phyloP scores from a whole-genome alignment of 2,797 vertebrate species.

The Amblyopsis hoosieri region DNA sequence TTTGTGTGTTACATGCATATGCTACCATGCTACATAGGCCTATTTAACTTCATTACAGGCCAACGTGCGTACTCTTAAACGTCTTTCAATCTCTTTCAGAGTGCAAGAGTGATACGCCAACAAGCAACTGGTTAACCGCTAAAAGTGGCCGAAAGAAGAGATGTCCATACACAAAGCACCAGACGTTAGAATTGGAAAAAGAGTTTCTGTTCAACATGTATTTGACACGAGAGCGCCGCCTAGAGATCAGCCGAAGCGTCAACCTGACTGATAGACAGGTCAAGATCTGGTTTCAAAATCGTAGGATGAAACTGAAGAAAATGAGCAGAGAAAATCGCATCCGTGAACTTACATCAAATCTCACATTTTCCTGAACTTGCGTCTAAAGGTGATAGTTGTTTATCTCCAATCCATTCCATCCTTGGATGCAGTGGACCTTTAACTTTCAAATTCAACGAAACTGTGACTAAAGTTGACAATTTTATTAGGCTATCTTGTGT shows the following conservation, averaged over 20 bases:
- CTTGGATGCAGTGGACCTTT: slow-evolving; percentile 62
- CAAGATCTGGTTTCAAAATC: slow-evolving; percentile 99
- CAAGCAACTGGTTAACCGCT: slow-evolving; percentile 98
- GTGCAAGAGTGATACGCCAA: slow-evolving; percentile 89
- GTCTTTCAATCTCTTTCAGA: slow-evolving; percentile 73
- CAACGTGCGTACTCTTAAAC: too few relatives aligned
- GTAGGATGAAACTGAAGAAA: slow-evolving; percentile 99
- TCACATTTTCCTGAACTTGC: slow-evolving; percentile 94
- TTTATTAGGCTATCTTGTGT: slow-evolving; percentile 59
- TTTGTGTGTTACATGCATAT: too few relatives aligned
- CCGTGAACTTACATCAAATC: slow-evolving; percentile 98
- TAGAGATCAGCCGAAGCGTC: slow-evolving; percentile 99
- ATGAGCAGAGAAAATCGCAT: slow-evolving; percentile 99
- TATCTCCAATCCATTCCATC: slow-evolving; percentile 30
- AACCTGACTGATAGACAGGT: slow-evolving; percentile 99
- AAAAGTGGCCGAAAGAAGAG: slow-evolving; percentile 99
- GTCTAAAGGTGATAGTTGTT: slow-evolving; percentile 31
- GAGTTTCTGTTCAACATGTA: slow-evolving; percentile 99
- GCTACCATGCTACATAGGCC: too few relatives aligned
- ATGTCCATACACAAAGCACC: slow-evolving; percentile 98
- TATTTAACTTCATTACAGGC: too few relatives aligned
- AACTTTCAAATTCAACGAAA: slow-evolving; percentile 68
- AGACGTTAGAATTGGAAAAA: slow-evolving; percentile 99
- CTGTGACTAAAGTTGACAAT: slow-evolving; percentile 68
- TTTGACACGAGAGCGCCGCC: slow-evolving; percentile 99